Percentiles rank a stretch among this genome's conserved stretches.
Conservation (phyloP, 2,888 invertebrate genomes). For the Eupithecia centaureata region DNA sequence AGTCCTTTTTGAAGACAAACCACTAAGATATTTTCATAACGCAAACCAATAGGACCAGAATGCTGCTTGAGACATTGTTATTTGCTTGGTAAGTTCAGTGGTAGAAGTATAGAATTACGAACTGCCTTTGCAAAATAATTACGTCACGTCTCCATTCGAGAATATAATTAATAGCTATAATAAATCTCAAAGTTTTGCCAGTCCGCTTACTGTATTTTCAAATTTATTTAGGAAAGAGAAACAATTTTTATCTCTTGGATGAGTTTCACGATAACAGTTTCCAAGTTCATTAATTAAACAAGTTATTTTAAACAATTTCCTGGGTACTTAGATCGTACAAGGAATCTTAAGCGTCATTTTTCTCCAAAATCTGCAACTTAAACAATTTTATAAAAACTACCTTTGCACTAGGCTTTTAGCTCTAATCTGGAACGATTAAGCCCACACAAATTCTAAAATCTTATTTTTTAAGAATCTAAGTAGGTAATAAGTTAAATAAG, state of each 20-base stretch:
- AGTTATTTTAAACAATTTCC: slow-evolving; percentile 15
- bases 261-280: slow-evolving; percentile 43
- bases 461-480: too few relatives aligned
- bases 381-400: not conserved
- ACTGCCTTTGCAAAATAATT: slow-evolving; percentile 67
- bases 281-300: slow-evolving; percentile 42
- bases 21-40: not conserved
- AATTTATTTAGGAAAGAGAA: slow-evolving; percentile 45
- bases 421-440: not conserved
- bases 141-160: slow-evolving; percentile 65
- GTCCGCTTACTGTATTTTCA: slow-evolving; percentile 65
- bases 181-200: slow-evolving; percentile 72
- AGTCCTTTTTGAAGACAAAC: not conserved
- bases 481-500: too few relatives aligned
- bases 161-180: slow-evolving; percentile 70
- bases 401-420: not conserved
- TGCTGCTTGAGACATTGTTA: not conserved
- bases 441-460: not conserved
- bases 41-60: not conserved
- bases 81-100: slow-evolving; percentile 10
- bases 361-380: not conserved
- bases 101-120: slow-evolving; percentile 24
- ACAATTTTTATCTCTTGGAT: slow-evolving; percentile 46
- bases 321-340: not conserved
- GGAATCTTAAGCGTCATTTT: not conserved